Evolutionary conservation across 30 jellyfish, hydroid and myxozoan genomes (phyloP).

Genomic region (Hydra vulgaris): DNA sequence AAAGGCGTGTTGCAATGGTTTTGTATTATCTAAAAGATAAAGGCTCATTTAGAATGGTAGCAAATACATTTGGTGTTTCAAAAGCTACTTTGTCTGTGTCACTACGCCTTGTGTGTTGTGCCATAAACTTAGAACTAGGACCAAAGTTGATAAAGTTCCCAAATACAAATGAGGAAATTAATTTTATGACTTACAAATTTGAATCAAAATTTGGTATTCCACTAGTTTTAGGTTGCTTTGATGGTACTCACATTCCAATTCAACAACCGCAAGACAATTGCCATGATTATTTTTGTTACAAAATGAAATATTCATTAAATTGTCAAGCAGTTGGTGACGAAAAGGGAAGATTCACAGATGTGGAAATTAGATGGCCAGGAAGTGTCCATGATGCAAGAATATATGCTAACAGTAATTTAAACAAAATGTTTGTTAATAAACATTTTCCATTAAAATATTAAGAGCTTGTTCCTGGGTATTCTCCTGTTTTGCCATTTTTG

Average conservation of each 20-base stretch:
- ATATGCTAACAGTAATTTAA: slow-evolving; percentile 30
- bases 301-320: slow-evolving; percentile 45
- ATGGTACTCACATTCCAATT: slow-evolving; percentile 65
- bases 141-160: slow-evolving; percentile 23
- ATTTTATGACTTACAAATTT: slow-evolving; percentile 8
- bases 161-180: slow-evolving; percentile 31
- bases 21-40: slow-evolving; percentile 25
- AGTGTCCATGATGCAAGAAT: slow-evolving; percentile 55
- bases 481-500: slow-evolving; percentile 39
- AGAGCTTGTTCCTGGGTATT: slow-evolving; percentile 37
- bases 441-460: slow-evolving; percentile 22
- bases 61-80: slow-evolving; percentile 29
- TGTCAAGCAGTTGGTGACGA: slow-evolving; percentile 58
- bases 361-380: slow-evolving; percentile 57
- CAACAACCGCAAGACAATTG: slow-evolving; percentile 57
- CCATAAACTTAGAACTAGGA: slow-evolving; percentile 7
- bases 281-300: slow-evolving; percentile 55
- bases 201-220: slow-evolving; percentile 52
- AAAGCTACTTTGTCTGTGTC: slow-evolving; percentile 3
- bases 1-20: slow-evolving; percentile 23
- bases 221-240: slow-evolving; percentile 57
- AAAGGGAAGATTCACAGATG: slow-evolving; percentile 40
- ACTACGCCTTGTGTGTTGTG: slow-evolving; percentile 12
- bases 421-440: slow-evolving; percentile 20
- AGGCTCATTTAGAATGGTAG: slow-evolving; percentile 27